Base-by-base conservation (phyloP, 2,888 invertebrate genomes). In the Apomyelois bistriatella region DNA sequence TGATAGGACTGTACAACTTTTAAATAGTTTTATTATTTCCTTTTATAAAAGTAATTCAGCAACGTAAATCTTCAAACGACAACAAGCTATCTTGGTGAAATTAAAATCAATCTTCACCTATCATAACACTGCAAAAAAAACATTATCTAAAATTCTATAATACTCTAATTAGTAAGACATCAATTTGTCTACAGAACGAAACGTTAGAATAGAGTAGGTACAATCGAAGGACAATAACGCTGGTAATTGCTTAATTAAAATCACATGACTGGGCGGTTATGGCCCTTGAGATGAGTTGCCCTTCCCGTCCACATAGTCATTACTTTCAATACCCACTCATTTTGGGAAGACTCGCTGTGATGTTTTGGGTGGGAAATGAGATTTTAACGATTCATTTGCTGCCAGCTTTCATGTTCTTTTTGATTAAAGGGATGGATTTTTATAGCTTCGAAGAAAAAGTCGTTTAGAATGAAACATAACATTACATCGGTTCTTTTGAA, bases 371-470 rank as follows among this genome's bases (percentile, higher is more conserved):
- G 55, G 54, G 62, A 63, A 72, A 74, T 74, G 72, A 68, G 74
- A 73, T 72, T 77, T 76, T 74, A 73, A 75, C 68, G 75, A 73
- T 68, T 72, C 66, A 72, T 74, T 77, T 70, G 60, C 62, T 63
- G 60, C 61, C 55, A 62, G 57, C 65, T 60, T 65, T 60, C 49
- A 53, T 62, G 55, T 61, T 59, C 58, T 64, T 61, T 64, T 66
- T 59, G 59, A 60, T 61, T 56, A 58, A 41, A 53, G 55, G 56
- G 57, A 55, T 53, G 52, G 53, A 55, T 42, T 58, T 62, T 62
- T 62, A 59, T 62, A 56, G 59, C 54, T n/a, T 55, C 54, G 61
- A 58, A 59, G 54, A 58, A 58, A 52, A 59, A 50, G 57, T 57
- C 54, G 41, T 54, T 60, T 52, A 41, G 48, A 36, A 38, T 55